Percentiles rank a stretch among this genome's conserved stretches.
These are phyloP conservation scores for Circaetus gallicus DNA, from an alignment of 2,113 vertebrate genomes.

Conservation along the genomic window DNA sequence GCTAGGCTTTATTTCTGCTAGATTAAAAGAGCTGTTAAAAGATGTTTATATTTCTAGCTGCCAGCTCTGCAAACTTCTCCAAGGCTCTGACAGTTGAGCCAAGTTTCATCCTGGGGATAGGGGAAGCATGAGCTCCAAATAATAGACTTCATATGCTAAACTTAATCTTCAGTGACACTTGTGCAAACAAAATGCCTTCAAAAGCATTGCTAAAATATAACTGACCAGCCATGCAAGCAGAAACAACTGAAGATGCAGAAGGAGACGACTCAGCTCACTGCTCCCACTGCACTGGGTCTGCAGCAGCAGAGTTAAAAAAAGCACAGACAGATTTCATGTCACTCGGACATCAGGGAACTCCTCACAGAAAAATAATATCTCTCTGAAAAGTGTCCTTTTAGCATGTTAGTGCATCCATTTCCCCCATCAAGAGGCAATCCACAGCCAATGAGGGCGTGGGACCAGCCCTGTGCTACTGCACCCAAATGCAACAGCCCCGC, in stretches of 20 bases:
- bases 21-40: constrained; percentile 11
- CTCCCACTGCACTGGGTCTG: neutral
- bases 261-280: neutral
- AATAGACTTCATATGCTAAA: constrained; percentile 1
- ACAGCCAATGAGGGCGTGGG: rapidly evolving
- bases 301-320: rapidly evolving
- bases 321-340: neutral
- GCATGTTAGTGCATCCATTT: neutral
- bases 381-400: neutral
- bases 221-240: rapidly evolving
- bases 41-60: constrained; percentile 23
- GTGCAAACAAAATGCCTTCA: neutral
- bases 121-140: neutral
- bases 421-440: neutral
- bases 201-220: neutral
- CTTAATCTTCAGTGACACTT: constrained; percentile 23
- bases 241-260: neutral
- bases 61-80: constrained; percentile 37
- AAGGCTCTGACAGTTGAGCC: constrained; percentile 16
- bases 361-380: neutral
- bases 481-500: rapidly evolving
- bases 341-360: rapidly evolving
- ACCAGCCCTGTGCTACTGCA: rapidly evolving
- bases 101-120: constrained; percentile 2
- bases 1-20: neutral